Percentiles rank a stretch among this genome's conserved stretches.
Conservation (phyloP, 2,113 vertebrate genomes). For the Leptobrachium leishanense region DNA sequence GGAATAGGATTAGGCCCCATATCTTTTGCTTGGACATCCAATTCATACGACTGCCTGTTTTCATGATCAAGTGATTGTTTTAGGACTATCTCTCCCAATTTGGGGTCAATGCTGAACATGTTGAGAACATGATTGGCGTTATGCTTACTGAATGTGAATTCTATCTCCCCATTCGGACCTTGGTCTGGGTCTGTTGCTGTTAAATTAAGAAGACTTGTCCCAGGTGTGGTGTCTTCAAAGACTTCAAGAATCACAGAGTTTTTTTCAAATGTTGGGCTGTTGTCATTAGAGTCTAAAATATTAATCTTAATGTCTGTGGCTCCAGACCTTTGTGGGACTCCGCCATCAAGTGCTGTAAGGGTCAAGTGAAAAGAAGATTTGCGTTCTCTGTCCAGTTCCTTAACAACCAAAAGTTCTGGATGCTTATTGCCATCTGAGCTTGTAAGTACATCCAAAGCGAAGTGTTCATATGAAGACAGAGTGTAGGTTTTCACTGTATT, state of each 20-base stretch:
- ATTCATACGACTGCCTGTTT: constrained; percentile 71
- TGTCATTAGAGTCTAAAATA: constrained; percentile 90
- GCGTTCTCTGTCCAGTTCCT: constrained; percentile 84
- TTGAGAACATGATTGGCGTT: constrained; percentile 70
- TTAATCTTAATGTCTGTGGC: constrained; percentile 78
- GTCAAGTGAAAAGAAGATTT: constrained; percentile 76
- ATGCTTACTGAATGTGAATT: constrained; percentile 84
- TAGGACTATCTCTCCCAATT: constrained; percentile 73
- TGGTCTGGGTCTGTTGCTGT: constrained; percentile 85
- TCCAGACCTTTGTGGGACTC: constrained; percentile 80
- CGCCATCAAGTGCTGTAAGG: constrained; percentile 82
- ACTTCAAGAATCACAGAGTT: constrained; percentile 73
- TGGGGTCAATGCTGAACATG: constrained; percentile 74
- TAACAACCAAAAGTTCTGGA: constrained; percentile 80
- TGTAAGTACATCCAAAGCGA: constrained; percentile 76
- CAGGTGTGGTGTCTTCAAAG: constrained; percentile 74
- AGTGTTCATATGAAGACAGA: constrained; percentile 81
- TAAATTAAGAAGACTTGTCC: constrained; percentile 79
- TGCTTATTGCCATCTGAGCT: constrained; percentile 74
- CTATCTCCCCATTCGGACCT: constrained; percentile 87
- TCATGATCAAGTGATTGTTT: constrained; percentile 79
- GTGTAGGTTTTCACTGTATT: constrained; percentile 79
- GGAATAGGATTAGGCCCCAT: constrained; percentile 84
- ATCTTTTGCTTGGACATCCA: constrained; percentile 85
- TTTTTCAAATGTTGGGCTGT: constrained; percentile 84